Conservation (phyloP, 2,888 invertebrate species). For the Tipula helvola region DNA sequence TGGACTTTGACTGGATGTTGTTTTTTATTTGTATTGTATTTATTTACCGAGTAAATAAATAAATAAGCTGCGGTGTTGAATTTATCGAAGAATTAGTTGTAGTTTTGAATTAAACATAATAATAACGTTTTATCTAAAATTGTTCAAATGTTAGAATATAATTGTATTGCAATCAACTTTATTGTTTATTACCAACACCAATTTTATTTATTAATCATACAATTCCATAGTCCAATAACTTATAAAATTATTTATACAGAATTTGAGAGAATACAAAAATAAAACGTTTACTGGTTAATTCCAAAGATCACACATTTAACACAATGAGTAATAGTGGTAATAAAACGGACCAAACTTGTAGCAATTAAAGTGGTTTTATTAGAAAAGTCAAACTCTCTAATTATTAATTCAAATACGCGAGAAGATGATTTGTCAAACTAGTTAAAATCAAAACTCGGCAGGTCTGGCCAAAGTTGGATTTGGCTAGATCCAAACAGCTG, state of each 20-base stretch:
- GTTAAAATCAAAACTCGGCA: no score
- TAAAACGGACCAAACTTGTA: no score
- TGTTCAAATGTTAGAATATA: background rate
- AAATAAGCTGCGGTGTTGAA: background rate
- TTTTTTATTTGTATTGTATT: background rate
- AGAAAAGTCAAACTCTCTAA: no score
- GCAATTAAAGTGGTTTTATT: no score
- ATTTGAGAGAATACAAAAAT: background rate
- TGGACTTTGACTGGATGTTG: background rate
- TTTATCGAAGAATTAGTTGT: background rate
- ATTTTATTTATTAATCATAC: background rate
- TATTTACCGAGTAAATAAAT: background rate
- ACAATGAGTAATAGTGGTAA: no score
- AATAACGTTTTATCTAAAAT: background rate
- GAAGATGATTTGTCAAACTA: no score
- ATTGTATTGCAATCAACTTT: background rate
- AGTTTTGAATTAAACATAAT: background rate
- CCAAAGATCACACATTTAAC: background rate
- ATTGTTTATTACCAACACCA: background rate
- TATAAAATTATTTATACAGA: background rate
- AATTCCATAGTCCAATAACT: background rate
- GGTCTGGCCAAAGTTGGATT: no score
- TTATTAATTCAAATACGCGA: no score
- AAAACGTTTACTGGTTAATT: no score
- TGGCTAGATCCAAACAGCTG: no score